Percentiles rank a stretch among this genome's conserved stretches.
phyloP scores from a whole-genome alignment of 1,140 invertebrate genomes.

The Pentalonia nigronervosa region DNA sequence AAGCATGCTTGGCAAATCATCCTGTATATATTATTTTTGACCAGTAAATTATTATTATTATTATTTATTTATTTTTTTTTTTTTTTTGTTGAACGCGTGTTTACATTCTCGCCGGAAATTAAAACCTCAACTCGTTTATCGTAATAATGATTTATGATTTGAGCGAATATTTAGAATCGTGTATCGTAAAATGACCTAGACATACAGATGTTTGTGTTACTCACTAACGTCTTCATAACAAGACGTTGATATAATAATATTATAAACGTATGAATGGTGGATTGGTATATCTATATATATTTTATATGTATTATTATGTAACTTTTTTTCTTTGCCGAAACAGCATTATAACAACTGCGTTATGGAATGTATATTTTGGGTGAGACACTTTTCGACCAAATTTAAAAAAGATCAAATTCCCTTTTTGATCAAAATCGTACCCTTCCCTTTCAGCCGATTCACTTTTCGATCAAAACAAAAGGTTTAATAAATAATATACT shows the following conservation, averaged over 20 bases:
- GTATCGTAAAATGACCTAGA: background rate
- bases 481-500: no score
- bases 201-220: background rate
- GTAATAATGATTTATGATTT: constrained; percentile 23
- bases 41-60: background rate
- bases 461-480: no score
- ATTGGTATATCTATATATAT: no score
- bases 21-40: background rate
- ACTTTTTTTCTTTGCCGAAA: background rate
- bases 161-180: background rate
- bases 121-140: background rate
- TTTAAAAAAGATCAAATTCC: no score
- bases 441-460: no score
- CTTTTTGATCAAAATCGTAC: no score
- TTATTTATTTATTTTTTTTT: no score
- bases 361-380: no score
- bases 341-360: background rate
- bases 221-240: background rate
- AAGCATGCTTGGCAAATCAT: no score
- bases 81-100: background rate
- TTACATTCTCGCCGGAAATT: constrained; percentile 21
- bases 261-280: background rate
- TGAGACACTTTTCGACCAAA: no score
- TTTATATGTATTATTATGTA: background rate
- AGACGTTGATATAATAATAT: background rate